Evolutionary conservation across 1,140 invertebrate species (phyloP).

Genomic region (Melanaphis sacchari): DNA sequence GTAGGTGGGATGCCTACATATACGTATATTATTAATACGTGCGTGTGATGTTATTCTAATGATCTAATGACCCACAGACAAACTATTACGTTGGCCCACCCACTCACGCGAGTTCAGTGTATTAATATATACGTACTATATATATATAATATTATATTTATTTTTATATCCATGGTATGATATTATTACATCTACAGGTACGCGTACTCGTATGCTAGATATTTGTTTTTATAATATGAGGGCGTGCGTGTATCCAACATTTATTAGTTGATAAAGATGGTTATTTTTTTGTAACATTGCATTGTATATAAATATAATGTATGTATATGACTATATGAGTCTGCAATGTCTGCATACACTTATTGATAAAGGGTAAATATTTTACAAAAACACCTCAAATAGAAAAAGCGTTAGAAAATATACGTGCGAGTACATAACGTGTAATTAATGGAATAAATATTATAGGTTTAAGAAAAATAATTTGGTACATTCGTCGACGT

Average conservation of each 20-base stretch:
- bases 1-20: not conserved
- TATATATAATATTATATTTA: not conserved
- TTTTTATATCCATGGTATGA: not conserved
- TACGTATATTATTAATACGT: not conserved
- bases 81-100: conserved; percentile 13
- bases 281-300: not conserved
- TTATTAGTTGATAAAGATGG: not conserved
- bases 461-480: conserved; percentile 11
- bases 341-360: not conserved
- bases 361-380: not conserved
- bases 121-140: not conserved
- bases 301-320: not conserved
- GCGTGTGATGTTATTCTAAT: not conserved
- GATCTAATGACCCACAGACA: conserved; percentile 35
- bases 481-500: not conserved
- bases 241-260: not conserved
- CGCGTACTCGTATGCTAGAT: not conserved
- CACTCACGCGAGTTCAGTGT: not conserved
- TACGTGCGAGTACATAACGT: not conserved
- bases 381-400: not conserved
- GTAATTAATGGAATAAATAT: not conserved
- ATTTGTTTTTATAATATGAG: not conserved
- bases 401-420: not conserved
- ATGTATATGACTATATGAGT: not conserved
- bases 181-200: not conserved